A percentile compares a stretch with the other conserved stretches of the same genome.
phyloP scores from a whole-genome alignment of 1,140 invertebrate species.

The Drosophila sproati region DNA sequence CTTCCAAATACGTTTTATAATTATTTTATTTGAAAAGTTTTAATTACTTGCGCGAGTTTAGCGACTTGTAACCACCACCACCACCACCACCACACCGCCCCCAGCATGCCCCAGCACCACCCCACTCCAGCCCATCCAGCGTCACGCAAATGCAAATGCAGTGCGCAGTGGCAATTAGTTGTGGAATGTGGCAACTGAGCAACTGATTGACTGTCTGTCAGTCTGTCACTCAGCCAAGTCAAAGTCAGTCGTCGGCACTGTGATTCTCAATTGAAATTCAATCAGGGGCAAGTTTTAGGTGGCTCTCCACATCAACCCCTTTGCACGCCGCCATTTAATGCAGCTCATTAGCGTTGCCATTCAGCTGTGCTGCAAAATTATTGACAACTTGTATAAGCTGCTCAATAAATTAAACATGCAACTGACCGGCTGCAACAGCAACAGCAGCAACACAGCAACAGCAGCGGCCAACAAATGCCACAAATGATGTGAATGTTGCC shows the following conservation, averaged over 20 bases:
- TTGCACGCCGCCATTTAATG: constrained; percentile 1
- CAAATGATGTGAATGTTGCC: constrained; percentile 10
- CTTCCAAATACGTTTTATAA: constrained; percentile 73
- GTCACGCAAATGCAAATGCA: constrained; percentile 8
- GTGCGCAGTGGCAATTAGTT: constrained; percentile 6
- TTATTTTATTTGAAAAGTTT: constrained; percentile 83
- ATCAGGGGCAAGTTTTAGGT: constrained; percentile 60
- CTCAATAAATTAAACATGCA: constrained; percentile 43
- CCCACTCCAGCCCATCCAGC: neutral
- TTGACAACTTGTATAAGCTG: constrained; percentile 50
- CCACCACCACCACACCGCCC: too few relatives aligned
- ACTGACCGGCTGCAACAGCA: constrained; percentile 7
- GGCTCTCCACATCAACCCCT: neutral
- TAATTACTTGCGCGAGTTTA: constrained; percentile 73
- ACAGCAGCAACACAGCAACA: neutral
- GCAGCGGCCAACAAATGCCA: constrained; percentile 18
- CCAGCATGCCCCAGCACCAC: too few relatives aligned
- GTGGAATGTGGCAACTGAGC: constrained; percentile 32
- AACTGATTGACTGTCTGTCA: constrained; percentile 44
- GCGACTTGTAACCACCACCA: too few relatives aligned
- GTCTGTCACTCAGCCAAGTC: constrained; percentile 5
- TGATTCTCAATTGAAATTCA: constrained; percentile 66
- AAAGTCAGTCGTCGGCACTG: neutral
- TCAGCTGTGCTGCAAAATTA: constrained; percentile 42
- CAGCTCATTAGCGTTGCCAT: constrained; percentile 69